These are phyloP conservation scores for Maniola hyperantus DNA, from an alignment of 2,888 invertebrate species.

Conservation along the genomic window DNA sequence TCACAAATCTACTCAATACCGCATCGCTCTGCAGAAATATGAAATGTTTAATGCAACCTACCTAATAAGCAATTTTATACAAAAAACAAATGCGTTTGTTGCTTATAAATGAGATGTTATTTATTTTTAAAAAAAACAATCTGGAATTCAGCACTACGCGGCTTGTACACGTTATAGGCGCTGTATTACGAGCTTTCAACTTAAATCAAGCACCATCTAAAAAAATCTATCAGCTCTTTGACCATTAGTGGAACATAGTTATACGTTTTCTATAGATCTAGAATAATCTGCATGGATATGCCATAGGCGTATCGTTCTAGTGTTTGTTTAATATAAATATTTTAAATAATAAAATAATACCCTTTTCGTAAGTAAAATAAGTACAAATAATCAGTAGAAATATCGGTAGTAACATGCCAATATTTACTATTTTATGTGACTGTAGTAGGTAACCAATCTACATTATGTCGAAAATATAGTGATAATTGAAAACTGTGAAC, in stretches of 20 bases:
- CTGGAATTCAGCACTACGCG: too few species aligned
- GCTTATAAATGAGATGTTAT: too few species aligned
- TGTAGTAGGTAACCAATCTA: too few species aligned
- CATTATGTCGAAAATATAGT: too few species aligned
- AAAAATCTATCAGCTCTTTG: constrained; percentile 1
- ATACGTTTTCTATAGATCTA: constrained; percentile 37
- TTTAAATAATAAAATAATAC: constrained; percentile 12
- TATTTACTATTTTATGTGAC: neutral
- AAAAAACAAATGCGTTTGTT: too few species aligned
- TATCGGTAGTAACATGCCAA: constrained; percentile 3
- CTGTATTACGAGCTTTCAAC: neutral
- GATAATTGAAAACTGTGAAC: too few species aligned
- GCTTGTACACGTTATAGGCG: too few species aligned
- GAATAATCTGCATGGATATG: constrained; percentile 33
- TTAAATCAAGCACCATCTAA: constrained; percentile 1
- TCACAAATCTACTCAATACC: too few species aligned
- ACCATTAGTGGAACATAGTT: constrained; percentile 39
- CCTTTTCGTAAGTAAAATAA: constrained; percentile 23
- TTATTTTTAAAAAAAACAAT: too few species aligned
- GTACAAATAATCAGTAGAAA: constrained; percentile 10
- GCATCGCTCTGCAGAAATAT: too few species aligned
- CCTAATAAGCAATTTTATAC: too few species aligned
- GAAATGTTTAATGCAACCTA: too few species aligned
- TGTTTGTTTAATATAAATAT: constrained; percentile 28
- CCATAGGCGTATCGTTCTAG: constrained; percentile 34